Conservation (phyloP, 1,140 invertebrate species). For the Chelonus insularis region DNA sequence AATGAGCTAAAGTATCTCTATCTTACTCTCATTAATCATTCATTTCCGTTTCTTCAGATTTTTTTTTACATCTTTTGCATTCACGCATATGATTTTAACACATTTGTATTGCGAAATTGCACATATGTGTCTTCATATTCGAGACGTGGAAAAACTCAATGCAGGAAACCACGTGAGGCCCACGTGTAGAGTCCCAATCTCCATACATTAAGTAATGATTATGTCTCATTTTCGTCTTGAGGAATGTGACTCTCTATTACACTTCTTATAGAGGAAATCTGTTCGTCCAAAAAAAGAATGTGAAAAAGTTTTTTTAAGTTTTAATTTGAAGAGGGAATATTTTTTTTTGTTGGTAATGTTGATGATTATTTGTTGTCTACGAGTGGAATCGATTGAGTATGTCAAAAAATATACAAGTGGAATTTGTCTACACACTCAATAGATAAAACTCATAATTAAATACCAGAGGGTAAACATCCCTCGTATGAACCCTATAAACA, state of each 20-base stretch:
- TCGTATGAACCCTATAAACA: conserved; percentile 11
- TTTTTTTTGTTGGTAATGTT: too few relatives aligned
- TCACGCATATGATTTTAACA: conserved; percentile 44
- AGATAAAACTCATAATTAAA: conserved; percentile 49
- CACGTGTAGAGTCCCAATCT: conserved; percentile 40
- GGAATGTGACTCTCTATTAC: too few relatives aligned
- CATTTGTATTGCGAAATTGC: conserved; percentile 49
- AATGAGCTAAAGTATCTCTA: conserved; percentile 47
- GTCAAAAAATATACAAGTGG: conserved; percentile 19
- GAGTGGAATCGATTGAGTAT: neutral
- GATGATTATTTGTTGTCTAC: neutral
- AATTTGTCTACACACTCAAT: neutral
- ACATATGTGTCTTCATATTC: conserved; percentile 45
- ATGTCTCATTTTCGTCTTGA: neutral
- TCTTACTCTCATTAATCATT: neutral
- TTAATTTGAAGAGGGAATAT: too few relatives aligned
- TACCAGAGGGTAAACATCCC: conserved; percentile 42
- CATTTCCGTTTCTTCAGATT: too few relatives aligned
- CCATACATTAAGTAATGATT: neutral
- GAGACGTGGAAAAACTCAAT: conserved; percentile 53
- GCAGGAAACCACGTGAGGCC: conserved; percentile 54
- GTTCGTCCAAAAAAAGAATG: too few relatives aligned
- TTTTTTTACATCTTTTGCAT: neutral
- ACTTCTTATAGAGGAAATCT: too few relatives aligned
- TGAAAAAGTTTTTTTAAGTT: too few relatives aligned